Base-by-base conservation (phyloP, 2,888 invertebrate species). In the Dorcus parallelipipedus region DNA sequence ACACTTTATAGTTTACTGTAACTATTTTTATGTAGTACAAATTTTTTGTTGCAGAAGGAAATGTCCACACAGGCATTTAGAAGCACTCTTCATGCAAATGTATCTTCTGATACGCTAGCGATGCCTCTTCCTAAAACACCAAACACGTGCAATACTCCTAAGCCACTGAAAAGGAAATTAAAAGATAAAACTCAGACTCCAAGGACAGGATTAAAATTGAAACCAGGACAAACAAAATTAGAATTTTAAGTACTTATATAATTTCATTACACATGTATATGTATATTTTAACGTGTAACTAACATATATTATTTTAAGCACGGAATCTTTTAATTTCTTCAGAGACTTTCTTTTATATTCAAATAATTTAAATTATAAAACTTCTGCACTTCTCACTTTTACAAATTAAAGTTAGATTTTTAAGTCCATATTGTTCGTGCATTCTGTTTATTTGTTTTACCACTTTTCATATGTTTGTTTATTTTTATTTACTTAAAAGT, bases 61-160 rank as follows among this genome's bases (percentile, higher is more conserved):
- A 45, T 64, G 17, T 45, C 40, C 14, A 63, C 59, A 17, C 47
- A 41, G n/a, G 38, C 52, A n/a, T 61, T 63, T 39, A 54, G 64
- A 3, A 64, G 64, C 14, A 64, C 64, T 10, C 1, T 60, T 6
- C 59, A 56, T 45, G n/a, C 9, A 0, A 54, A 49, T 2, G 7
- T 10, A 3, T 14, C 17, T 1, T 38, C n/a, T 2, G 38, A 39
- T 3, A 7, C 9, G 1, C 41, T 61, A 8, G 61, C 60, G 2
- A 20, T 51, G 45, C 60, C 61, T 9, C 43, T 60, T 39, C 49
- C 61, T 2, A 9, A n/a, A 20, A 61, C 60, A 14, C 59, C 63
- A 2, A 51, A 41, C 42, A 42, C 38, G 38, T 23, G 45, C 3
- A 45, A 47, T 7, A 56, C 56, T 14, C 51, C 56, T 3, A 56